Evolutionary conservation across 2,888 invertebrate species (phyloP).

Genomic region (Agonopterix arenella): DNA sequence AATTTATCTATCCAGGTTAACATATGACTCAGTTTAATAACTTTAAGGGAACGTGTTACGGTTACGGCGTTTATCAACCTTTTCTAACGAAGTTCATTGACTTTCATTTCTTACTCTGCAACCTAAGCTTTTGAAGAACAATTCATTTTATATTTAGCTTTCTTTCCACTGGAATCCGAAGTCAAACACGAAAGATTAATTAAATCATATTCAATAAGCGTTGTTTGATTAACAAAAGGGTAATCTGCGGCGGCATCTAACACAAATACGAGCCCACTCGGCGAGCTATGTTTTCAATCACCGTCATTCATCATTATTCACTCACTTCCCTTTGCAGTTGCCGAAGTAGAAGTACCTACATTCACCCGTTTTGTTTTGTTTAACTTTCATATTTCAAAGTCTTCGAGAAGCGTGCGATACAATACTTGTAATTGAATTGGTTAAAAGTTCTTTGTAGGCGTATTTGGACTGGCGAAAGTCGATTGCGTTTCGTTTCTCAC

Average conservation of each 20-base stretch:
- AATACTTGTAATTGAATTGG: conserved; percentile 56
- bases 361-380: conserved; percentile 68
- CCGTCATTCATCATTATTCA: conserved; percentile 73
- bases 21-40: conserved; percentile 35
- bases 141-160: conserved; percentile 7
- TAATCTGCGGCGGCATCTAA: conserved; percentile 75
- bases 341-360: conserved; percentile 58
- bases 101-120: background rate
- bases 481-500: conserved; percentile 11
- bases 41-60: conserved; percentile 28
- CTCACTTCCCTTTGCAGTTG: conserved; percentile 69
- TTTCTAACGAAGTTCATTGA: background rate
- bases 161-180: conserved; percentile 37
- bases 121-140: background rate
- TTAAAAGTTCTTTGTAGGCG: conserved; percentile 39
- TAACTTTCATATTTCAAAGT: conserved; percentile 69
- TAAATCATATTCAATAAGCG: conserved; percentile 71
- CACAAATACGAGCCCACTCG: conserved; percentile 65
- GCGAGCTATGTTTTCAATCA: conserved; percentile 69
- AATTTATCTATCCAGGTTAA: conserved; percentile 48
- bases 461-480: conserved; percentile 39
- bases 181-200: conserved; percentile 70
- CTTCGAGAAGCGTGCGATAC: conserved; percentile 48
- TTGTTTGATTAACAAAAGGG: conserved; percentile 73
- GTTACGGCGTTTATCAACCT: conserved; percentile 12